Evolutionary conservation across 2,113 vertebrate species (phyloP).

Genomic region (Vicugna pacos): DNA sequence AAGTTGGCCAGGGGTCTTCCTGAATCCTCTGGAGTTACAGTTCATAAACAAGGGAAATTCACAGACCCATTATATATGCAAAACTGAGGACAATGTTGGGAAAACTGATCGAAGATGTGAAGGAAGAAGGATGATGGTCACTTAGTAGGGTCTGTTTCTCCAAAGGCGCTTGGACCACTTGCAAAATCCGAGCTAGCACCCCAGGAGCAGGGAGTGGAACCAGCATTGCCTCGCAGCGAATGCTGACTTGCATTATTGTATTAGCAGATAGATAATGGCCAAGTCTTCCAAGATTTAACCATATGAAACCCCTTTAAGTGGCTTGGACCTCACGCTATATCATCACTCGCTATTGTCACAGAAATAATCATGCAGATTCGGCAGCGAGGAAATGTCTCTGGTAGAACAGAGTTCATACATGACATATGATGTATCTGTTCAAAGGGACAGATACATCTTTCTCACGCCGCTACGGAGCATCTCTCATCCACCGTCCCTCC

Average conservation of each 20-base stretch:
- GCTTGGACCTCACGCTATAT: conserved; percentile 82
- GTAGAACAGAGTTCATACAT: conserved; percentile 86
- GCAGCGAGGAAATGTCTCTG: conserved; percentile 81
- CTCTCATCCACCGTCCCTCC: conserved; percentile 80
- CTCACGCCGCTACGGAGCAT: conserved; percentile 82
- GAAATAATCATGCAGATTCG: conserved; percentile 87
- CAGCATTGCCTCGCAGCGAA: neutral
- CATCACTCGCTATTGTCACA: conserved; percentile 85
- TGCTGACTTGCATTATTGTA: conserved; percentile 62
- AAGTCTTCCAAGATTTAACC: conserved; percentile 78
- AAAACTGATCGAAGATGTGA: neutral
- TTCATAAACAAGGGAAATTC: neutral
- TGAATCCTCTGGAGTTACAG: neutral
- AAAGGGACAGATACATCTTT: conserved; percentile 91
- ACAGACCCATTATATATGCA: neutral
- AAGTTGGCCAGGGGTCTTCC: neutral
- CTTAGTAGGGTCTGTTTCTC: neutral
- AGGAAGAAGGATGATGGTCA: neutral
- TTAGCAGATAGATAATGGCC: conserved; percentile 78
- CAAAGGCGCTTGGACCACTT: neutral
- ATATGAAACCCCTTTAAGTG: conserved; percentile 82
- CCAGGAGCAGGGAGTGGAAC: neutral
- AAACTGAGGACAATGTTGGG: neutral
- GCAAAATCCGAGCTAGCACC: neutral
- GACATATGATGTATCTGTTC: conserved; percentile 90